These are phyloP conservation scores for Villa cingulata DNA, from an alignment of 2,888 invertebrate species.

Conservation along the genomic window DNA sequence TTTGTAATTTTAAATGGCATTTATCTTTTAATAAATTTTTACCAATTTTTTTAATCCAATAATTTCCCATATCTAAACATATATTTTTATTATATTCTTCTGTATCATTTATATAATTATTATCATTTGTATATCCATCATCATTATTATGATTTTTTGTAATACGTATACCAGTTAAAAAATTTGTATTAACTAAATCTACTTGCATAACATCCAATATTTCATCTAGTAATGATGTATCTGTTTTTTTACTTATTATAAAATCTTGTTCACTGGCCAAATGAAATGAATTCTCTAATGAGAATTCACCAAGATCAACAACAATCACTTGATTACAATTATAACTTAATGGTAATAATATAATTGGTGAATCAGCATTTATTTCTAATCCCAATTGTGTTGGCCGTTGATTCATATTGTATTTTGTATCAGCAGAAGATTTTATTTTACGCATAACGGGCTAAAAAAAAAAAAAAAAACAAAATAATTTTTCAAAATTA, in stretches of 20 bases:
- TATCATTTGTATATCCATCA: no score
- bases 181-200: slow-evolving; percentile 53
- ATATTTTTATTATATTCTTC: slow-evolving; percentile 11
- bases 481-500: slow-evolving; percentile 6
- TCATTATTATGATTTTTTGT: slow-evolving; percentile 10
- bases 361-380: slow-evolving; percentile 53
- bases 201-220: slow-evolving; percentile 50
- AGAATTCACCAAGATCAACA: slow-evolving; percentile 65
- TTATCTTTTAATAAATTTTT: slow-evolving; percentile 67
- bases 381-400: slow-evolving; percentile 31
- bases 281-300: slow-evolving; percentile 63
- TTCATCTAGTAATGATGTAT: slow-evolving; percentile 22
- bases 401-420: slow-evolving; percentile 22
- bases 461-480: slow-evolving; percentile 14
- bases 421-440: slow-evolving; percentile 21
- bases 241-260: slow-evolving; percentile 23
- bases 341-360: slow-evolving; percentile 75
- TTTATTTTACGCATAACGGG: slow-evolving; percentile 32
- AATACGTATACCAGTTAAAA: slow-evolving; percentile 44
- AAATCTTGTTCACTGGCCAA: slow-evolving; percentile 39
- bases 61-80: slow-evolving; percentile 27
- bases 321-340: slow-evolving; percentile 63
- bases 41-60: slow-evolving; percentile 35
- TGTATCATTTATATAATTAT: neutral
- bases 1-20: slow-evolving; percentile 62